Evolutionary conservation across 2,113 vertebrate genomes (phyloP).

Genomic region (Oncorhynchus masou): DNA sequence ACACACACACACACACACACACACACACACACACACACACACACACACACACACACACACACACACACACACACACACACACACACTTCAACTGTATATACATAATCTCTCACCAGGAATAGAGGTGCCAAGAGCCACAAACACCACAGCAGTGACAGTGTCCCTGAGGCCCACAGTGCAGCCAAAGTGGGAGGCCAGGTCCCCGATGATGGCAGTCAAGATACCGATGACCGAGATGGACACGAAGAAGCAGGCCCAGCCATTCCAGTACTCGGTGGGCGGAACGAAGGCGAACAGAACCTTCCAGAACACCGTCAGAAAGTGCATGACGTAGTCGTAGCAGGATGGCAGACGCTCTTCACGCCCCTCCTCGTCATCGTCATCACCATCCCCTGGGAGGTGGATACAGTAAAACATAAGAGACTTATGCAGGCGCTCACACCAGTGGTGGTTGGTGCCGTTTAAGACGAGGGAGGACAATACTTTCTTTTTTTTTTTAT

Average conservation of each 20-base stretch:
- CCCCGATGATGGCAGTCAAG: constrained; percentile 87
- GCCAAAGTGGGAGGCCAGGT: constrained; percentile 90
- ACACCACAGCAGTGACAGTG: constrained; percentile 89
- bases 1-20: too few relatives aligned
- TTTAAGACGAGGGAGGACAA: too few relatives aligned
- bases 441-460: too few relatives aligned
- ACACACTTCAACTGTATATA: neutral
- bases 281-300: constrained; percentile 91
- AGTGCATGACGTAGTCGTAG: constrained; percentile 92
- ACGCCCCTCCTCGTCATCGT: constrained; percentile 74
- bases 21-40: too few relatives aligned
- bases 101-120: constrained; percentile 78
- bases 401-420: neutral
- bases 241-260: constrained; percentile 89
- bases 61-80: too few relatives aligned
- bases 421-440: too few relatives aligned
- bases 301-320: constrained; percentile 95
- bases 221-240: constrained; percentile 85
- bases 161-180: constrained; percentile 89
- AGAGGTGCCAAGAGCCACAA: constrained; percentile 89
- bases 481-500: too few relatives aligned
- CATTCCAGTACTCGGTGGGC: constrained; percentile 90
- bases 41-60: too few relatives aligned
- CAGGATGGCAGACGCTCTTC: constrained; percentile 85
- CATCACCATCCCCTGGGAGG: constrained; percentile 78